Evolutionary conservation across 2,888 invertebrate species (phyloP).

Genomic region (Eristalinus sepulchralis): DNA sequence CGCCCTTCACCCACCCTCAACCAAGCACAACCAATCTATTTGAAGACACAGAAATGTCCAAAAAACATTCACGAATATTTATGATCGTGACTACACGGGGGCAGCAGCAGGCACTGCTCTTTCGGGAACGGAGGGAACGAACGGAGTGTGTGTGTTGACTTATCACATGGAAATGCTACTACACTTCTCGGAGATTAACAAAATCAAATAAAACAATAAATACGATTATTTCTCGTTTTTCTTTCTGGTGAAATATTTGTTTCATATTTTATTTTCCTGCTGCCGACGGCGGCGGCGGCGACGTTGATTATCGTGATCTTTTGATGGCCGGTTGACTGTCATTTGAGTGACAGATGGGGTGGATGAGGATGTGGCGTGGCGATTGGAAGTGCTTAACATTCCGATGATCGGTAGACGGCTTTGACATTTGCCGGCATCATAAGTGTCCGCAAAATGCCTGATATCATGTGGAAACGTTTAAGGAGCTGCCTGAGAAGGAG

Average conservation of each 20-base stretch:
- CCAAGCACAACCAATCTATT: constrained; percentile 7
- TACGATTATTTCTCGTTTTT: not conserved
- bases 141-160: not conserved
- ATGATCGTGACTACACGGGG: constrained; percentile 5
- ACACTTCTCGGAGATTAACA: not conserved
- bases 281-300: too few relatives aligned
- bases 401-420: too few relatives aligned
- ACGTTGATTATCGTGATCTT: not conserved
- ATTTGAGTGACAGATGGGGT: not conserved
- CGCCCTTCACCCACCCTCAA: not conserved
- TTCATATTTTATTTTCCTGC: not conserved
- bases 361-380: not conserved
- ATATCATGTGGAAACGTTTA: too few relatives aligned
- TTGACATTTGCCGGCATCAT: too few relatives aligned
- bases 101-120: not conserved
- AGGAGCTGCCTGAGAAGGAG: too few relatives aligned
- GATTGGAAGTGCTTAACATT: too few relatives aligned
- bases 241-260: not conserved
- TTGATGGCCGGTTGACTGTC: not conserved
- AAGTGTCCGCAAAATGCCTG: too few relatives aligned
- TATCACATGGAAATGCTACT: not conserved
- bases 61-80: constrained; percentile 35
- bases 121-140: not conserved
- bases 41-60: constrained; percentile 42
- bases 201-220: not conserved